Evolutionary conservation across 2,113 vertebrate genomes (phyloP).

Genomic region (Ondatra zibethicus): DNA sequence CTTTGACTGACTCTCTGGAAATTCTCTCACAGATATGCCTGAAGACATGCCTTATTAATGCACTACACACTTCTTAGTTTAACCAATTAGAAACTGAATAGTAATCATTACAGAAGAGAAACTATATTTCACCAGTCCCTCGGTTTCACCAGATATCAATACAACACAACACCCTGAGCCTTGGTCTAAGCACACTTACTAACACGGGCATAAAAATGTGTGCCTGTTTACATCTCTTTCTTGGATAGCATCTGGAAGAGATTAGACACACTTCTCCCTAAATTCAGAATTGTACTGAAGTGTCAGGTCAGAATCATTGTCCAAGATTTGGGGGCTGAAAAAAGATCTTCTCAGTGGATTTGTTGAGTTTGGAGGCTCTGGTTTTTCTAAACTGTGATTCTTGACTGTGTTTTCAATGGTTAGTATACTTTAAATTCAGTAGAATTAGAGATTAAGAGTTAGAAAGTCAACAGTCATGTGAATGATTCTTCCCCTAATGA

Average conservation of each 20-base stretch:
- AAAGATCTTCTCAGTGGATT: background rate
- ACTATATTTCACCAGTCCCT: background rate
- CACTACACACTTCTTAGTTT: too few species aligned
- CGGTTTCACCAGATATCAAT: background rate
- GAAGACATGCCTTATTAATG: background rate
- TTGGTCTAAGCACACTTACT: background rate
- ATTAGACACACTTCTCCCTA: background rate
- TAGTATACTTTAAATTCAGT: background rate
- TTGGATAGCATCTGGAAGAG: background rate
- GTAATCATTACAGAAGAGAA: background rate
- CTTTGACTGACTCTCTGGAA: background rate
- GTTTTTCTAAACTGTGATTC: background rate
- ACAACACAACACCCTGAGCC: background rate
- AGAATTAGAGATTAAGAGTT: background rate
- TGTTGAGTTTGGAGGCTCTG: background rate
- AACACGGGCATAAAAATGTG: background rate
- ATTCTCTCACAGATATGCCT: too few species aligned
- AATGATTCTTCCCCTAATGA: background rate
- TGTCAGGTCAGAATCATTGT: background rate
- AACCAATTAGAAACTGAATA: background rate
- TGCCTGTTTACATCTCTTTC: background rate
- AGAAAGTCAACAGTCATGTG: background rate
- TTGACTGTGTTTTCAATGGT: background rate
- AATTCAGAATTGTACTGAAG: conserved; percentile 5
- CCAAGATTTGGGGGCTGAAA: background rate